Percentiles rank a stretch among this genome's conserved stretches.
Evolutionary conservation across 2,888 invertebrate genomes (phyloP).

Genomic region (Papilio gigon): DNA sequence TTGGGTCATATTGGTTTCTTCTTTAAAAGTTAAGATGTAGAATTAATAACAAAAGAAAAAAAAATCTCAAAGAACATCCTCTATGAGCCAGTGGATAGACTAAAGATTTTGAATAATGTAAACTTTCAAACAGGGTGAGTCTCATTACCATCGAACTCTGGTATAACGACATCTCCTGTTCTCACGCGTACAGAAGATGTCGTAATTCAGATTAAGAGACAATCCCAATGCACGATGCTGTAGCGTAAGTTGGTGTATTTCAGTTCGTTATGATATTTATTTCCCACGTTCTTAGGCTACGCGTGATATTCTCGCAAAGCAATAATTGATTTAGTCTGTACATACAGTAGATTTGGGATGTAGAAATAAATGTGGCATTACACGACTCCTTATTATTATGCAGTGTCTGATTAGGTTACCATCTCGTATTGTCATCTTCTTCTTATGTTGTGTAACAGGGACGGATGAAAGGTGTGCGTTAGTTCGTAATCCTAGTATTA

Average conservation of each 20-base stretch:
- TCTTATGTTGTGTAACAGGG: slow-evolving; percentile 9
- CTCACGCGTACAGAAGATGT: neutral
- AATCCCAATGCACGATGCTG: slow-evolving; percentile 6
- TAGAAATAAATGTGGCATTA: slow-evolving; percentile 55
- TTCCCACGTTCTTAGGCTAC: slow-evolving; percentile 19
- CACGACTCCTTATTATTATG: slow-evolving; percentile 50
- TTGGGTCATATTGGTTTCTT: slow-evolving; percentile 56
- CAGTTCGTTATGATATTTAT: neutral
- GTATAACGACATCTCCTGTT: neutral
- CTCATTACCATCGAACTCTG: neutral
- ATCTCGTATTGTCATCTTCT: slow-evolving; percentile 17
- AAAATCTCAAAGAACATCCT: neutral
- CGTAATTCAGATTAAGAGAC: neutral
- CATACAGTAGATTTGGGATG: slow-evolving; percentile 50
- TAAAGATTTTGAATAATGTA: slow-evolving; percentile 50
- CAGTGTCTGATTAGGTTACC: slow-evolving; percentile 46
- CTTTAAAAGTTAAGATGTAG: slow-evolving; percentile 52
- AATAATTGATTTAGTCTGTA: slow-evolving; percentile 52
- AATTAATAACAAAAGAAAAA: slow-evolving; percentile 46
- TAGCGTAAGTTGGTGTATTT: neutral
- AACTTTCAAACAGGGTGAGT: neutral
- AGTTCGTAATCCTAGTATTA: slow-evolving; percentile 9
- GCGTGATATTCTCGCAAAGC: slow-evolving; percentile 60
- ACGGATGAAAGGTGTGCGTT: slow-evolving; percentile 2
- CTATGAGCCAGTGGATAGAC: slow-evolving; percentile 55